A percentile compares a stretch with the other conserved stretches of the same genome.
These are phyloP conservation scores for Bettongia penicillata DNA, from an alignment of 2,113 vertebrate species.

Conservation along the genomic window DNA sequence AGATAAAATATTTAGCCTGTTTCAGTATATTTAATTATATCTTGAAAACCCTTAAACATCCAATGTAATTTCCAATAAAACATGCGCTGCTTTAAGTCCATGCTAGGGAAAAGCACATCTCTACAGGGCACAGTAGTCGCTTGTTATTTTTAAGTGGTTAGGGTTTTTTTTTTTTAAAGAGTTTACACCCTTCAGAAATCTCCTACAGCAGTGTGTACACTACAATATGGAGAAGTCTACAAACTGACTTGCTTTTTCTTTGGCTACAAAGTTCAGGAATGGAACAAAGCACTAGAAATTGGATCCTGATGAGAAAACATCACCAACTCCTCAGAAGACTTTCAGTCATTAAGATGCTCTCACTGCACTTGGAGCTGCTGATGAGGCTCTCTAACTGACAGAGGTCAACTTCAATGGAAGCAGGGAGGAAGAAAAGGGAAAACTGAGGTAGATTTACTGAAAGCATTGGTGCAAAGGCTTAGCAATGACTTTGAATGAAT, in stretches of 20 bases:
- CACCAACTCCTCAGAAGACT: constrained; percentile 91
- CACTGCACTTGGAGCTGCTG: constrained; percentile 86
- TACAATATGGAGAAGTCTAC: constrained; percentile 82
- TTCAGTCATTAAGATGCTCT: constrained; percentile 90
- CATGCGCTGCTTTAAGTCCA: constrained; percentile 46
- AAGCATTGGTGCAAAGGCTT: constrained; percentile 82
- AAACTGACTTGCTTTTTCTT: constrained; percentile 87
- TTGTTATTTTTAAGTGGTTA: constrained; percentile 82
- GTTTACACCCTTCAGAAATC: constrained; percentile 78
- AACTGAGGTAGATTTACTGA: constrained; percentile 87
- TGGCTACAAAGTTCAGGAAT: constrained; percentile 90
- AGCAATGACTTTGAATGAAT: constrained; percentile 86
- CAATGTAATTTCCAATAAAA: constrained; percentile 72
- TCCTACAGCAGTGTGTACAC: constrained; percentile 76
- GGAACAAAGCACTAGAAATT: constrained; percentile 95
- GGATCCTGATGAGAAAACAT: constrained; percentile 95
- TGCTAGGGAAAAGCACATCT: constrained; percentile 24
- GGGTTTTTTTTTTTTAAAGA: constrained; percentile 76
- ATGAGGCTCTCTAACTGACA: constrained; percentile 88
- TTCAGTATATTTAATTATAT: constrained; percentile 77
- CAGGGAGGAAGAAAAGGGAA: constrained; percentile 85
- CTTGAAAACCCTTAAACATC: constrained; percentile 70
- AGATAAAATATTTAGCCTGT: constrained; percentile 78
- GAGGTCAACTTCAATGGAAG: constrained; percentile 90
- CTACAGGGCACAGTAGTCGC: constrained; percentile 71